These are phyloP conservation scores for Acronicta alni DNA, from an alignment of 2,888 invertebrate genomes.

Conservation along the genomic window DNA sequence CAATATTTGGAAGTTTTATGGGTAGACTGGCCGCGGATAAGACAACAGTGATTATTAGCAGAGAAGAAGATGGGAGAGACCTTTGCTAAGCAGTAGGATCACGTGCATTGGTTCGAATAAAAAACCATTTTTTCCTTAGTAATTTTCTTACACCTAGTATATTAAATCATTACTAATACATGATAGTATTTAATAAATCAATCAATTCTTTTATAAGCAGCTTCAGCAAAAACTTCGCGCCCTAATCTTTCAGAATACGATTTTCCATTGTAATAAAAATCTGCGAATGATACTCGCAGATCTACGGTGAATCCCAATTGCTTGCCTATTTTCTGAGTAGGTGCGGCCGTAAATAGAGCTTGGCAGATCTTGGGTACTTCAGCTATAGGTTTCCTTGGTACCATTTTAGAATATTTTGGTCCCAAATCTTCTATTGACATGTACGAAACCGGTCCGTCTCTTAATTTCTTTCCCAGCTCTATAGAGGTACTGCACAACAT, in stretches of 20 bases:
- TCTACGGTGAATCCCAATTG: slow-evolving; percentile 87
- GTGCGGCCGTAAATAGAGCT: slow-evolving; percentile 89
- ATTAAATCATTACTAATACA: no score
- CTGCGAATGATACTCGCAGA: slow-evolving; percentile 83
- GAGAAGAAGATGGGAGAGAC: no score
- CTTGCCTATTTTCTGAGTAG: slow-evolving; percentile 89
- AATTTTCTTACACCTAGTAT: no score
- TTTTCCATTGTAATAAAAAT: slow-evolving; percentile 89
- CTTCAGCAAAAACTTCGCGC: slow-evolving; percentile 72
- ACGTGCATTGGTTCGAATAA: no score
- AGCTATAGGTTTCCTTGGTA: slow-evolving; percentile 65
- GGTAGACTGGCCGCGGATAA: no score
- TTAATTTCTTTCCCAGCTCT: slow-evolving; percentile 83
- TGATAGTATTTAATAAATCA: neutral
- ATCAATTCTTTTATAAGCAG: slow-evolving; percentile 60
- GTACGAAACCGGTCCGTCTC: slow-evolving; percentile 73
- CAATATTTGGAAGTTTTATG: no score
- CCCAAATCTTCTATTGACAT: slow-evolving; percentile 79
- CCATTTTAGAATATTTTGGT: slow-evolving; percentile 72
- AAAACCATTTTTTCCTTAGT: no score
- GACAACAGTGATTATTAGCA: no score
- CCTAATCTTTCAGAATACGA: slow-evolving; percentile 89
- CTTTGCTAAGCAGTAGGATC: no score
- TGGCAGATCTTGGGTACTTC: slow-evolving; percentile 87
- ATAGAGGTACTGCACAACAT: slow-evolving; percentile 87